Evolutionary conservation across 1,140 invertebrate genomes (phyloP), one percentile per base, ranked within the genome.

Genomic region (Lerema accius): DNA sequence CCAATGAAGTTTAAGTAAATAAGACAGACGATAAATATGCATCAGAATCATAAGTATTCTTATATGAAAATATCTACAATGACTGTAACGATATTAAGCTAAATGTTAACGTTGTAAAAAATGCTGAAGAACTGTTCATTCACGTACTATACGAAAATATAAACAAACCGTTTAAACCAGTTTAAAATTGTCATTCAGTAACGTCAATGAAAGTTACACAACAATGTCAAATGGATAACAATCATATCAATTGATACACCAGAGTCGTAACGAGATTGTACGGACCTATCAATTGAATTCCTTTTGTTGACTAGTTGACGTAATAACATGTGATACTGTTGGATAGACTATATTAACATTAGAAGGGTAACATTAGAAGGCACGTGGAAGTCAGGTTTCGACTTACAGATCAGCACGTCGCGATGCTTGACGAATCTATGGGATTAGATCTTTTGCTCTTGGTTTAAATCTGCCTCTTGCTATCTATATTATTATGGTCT

Each of bases 181-280:
- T 42, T 55, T 42, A 55, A 42, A 4, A 23, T 49, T n/a, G 46
- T 28, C 46, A 28, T 55, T 55, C 51, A 26, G 19, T 55, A 23
- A 56, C 26, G 19, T 56, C 51, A 55, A 13, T 19, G 17, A 55
- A 42, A 43, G 37, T 43, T 55, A 55, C 39, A 55, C 64, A 66
- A 61, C 32, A 53, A 55, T 32, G 49, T 39, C 14, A 61, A 71
- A 65, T 65, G 62, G 61, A 65, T 53, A 55, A 35, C 66, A 68
- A 67, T 67, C 73, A 78, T 77, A 77, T 71, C 84, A 87, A 87
- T 87, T 84, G 80, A 77, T 73, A 72, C 63, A 80, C 72, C 76
- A 66, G 63, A 70, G 62, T 62, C 50, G 68, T 67, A 80, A 76
- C 77, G 71, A 75, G 74, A 71, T 65, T 67, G 73, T 63, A 68